These are phyloP conservation scores for Dromius quadrimaculatus DNA, from an alignment of 2,888 invertebrate species.

Conservation along the genomic window DNA sequence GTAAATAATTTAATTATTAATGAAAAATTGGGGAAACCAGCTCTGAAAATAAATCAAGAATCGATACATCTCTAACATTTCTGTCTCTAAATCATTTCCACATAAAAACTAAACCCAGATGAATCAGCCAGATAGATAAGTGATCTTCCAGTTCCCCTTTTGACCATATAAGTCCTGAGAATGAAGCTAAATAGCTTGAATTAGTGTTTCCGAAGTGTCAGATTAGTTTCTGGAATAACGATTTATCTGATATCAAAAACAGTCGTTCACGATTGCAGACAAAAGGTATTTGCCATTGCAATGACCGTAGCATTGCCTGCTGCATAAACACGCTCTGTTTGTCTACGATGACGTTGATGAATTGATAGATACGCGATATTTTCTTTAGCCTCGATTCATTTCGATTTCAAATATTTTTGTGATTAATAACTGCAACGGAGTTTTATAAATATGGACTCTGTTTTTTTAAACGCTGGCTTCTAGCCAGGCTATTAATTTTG, in stretches of 20 bases:
- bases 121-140: constrained; percentile 26
- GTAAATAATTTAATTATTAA: too few relatives aligned
- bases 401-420: constrained; percentile 32
- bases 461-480: constrained; percentile 25
- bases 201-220: constrained; percentile 46
- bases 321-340: constrained; percentile 35
- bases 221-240: constrained; percentile 44
- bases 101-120: constrained; percentile 34
- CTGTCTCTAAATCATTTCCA: neutral
- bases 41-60: too few relatives aligned
- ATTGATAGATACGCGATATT: constrained; percentile 36
- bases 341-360: constrained; percentile 40
- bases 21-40: too few relatives aligned
- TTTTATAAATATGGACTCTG: constrained; percentile 32
- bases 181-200: constrained; percentile 47
- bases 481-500: constrained; percentile 26
- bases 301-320: neutral
- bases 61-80: too few relatives aligned
- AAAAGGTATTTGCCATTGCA: constrained; percentile 19
- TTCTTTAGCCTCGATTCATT: constrained; percentile 32
- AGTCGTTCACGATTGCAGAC: constrained; percentile 29
- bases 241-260: constrained; percentile 42
- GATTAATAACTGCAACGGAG: constrained; percentile 27
- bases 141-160: constrained; percentile 37
- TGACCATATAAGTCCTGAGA: constrained; percentile 36